Base-by-base conservation (phyloP, 2,113 vertebrate genomes). In the Syngnathoides biaculeatus region DNA sequence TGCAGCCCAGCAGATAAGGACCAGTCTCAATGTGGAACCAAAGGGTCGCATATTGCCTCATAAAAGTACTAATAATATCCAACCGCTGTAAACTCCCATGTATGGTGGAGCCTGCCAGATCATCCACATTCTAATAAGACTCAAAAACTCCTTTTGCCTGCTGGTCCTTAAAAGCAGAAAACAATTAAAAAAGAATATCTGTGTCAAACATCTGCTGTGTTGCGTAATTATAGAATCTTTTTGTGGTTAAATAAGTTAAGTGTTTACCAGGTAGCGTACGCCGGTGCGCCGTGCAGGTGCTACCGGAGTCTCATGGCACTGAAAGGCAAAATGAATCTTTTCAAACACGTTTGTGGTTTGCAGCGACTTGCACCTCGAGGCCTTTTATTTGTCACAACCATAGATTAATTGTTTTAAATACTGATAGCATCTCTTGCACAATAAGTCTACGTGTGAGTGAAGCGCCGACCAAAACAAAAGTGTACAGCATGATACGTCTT, bases 1-100 rank as follows among this genome's bases (percentile, higher is more conserved):
- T 92, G 91, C 81, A 87, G 84, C 35, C 68, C 74, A 71, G 71
- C 83, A 90, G 90, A 92, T 92, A 92, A 92, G 90, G 81, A 71
- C 50, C 50, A 10, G 17, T 50, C 74, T 77, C 67, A 72, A 70
- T 75, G 78, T 84, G 79, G 79, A 69, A 68, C 71, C 19, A 20
- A 22, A 68, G 66, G 59, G 45, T 47, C 13, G 60, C n/a, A 26
- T 59, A 68, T 72, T 39, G 38, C 69, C 52, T 56, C 74, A 62
- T 74, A 26, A 74, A 72, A 69, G 43, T 17, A 65, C 61, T 12
- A 20, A 67, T 73, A 70, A 73, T 71, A 72, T 77, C 69, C 57
- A 48, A 69, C 47, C 12, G 5, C 56, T 24, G 6, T 43, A 65
- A 61, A 61, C 19, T 40, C 58, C 15, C 10, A 57, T 11, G 52